Evolutionary conservation across 1,140 invertebrate genomes (phyloP), one percentile per base, ranked within the genome.

Genomic region (Mya arenaria): DNA sequence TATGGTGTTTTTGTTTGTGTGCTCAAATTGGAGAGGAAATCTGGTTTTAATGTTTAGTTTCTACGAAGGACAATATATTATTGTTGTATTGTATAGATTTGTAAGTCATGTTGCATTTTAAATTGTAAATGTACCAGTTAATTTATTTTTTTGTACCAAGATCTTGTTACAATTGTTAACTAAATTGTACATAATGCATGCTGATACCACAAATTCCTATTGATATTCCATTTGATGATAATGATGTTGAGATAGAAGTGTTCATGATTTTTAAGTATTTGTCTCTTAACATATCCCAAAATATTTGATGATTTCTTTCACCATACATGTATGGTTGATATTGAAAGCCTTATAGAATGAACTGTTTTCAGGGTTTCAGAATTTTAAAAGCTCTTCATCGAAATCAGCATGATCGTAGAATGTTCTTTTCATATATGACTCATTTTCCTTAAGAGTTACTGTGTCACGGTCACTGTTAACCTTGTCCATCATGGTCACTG

Each of bases 81-180:
- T 23, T 4, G 28, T 23, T 4, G n/a, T 19, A 19, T 28, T 56
- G 55, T 28, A 6, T 8, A 23, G 4, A 23, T 4, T 23, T 23
- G 5, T 23, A 56, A 25, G 34, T 58, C 69, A 72, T 72, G 41
- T 71, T 1, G 32, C 34, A 56, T 56, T 34, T 72, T 58, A 56
- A 52, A 36, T 23, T 72, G 69, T 72, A 56, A 23, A 69, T 56
- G 48, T n/a, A 72, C 41, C 10, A 58, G 52, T 58, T 72, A 37
- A 72, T 55, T 72, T 72, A 72, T 72, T 72, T 72, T 72, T 72
- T 44, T 72, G n/a, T n/a, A n/a, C n/a, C n/a, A n/a, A n/a, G 69
- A 17, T 72, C 34, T 56, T 23, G n/a, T 23, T 23, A 56, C 10
- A 56, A 56, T 72, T 72, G 69, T 72, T 56, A 48, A 72, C 58